Base-by-base conservation (phyloP, 2,888 invertebrate species). In the Hemicrepidius hirtus region DNA sequence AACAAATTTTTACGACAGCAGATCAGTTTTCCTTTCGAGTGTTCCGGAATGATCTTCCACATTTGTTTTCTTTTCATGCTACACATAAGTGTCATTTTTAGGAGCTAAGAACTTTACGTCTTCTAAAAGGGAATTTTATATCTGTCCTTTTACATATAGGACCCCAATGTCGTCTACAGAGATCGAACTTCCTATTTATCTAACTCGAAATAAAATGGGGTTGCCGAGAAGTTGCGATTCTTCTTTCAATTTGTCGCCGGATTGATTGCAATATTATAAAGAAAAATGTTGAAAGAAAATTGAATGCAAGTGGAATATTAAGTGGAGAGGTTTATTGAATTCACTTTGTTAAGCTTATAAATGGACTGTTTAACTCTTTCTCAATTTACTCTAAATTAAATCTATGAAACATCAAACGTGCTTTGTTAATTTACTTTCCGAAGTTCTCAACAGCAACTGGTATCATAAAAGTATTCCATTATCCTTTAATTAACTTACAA, bases 51-150 rank as follows among this genome's bases (percentile, higher is more conserved):
- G 59, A 68, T 68, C 57, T 57, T 24, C 35, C 35, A 59, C 68
- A 68, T 68, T 68, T 68, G 68, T 68, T 68, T 68, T 49, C 68
- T 50, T 68, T 68, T 68, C 68, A 68, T 57, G 57, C 60, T 60
- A 59, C 59, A 68, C 44, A 68, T 59, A 49, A 68, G 59, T 68
- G 68, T 68, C 68, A 68, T 57, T 46, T 68, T 60, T 60, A 68
- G 68, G 35, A 68, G 13, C 68, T 68, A 68, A 68, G 68, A 59
- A 60, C 46, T 68, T 60, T 46, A 60, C 60, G 49, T 68, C 50
- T 44, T 20, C 57, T 37, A 50, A 59, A 37, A 59, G 21, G 20
- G 13, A 37, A 40, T 46, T 46, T 24, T 55, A 44, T 67, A 16
- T 60, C 21, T 57, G 16, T 44, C 46, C n/a, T 44, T 9, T 62